phyloP scores from a whole-genome alignment of 2,888 invertebrate genomes.

The Tiliacea citrago region DNA sequence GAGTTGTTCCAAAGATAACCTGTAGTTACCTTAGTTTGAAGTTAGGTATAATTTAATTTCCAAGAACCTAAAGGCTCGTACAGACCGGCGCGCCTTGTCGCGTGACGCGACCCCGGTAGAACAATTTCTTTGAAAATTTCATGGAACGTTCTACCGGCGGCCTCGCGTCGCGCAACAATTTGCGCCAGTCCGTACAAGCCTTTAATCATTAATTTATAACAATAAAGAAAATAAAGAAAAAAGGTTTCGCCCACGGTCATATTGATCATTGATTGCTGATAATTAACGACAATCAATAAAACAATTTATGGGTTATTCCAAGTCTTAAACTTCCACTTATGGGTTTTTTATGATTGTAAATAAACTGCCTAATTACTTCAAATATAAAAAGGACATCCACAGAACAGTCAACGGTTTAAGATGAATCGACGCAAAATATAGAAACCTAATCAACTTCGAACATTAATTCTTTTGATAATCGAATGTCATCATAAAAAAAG shows the following conservation, averaged over 20 bases:
- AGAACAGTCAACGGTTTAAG: slow-evolving; percentile 2
- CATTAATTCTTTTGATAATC: not conserved
- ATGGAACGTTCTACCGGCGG: too few species aligned
- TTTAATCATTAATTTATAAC: slow-evolving; percentile 3
- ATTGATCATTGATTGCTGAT: slow-evolving; percentile 39
- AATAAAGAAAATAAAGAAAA: slow-evolving; percentile 43
- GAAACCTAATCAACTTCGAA: not conserved
- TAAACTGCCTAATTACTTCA: slow-evolving; percentile 13
- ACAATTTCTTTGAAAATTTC: too few species aligned
- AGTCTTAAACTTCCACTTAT: slow-evolving; percentile 19
- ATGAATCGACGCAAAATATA: slow-evolving; percentile 8
- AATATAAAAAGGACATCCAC: slow-evolving; percentile 16
- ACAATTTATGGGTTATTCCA: slow-evolving; percentile 8
- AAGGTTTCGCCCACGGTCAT: not conserved
- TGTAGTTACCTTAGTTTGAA: not conserved
- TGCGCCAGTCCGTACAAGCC: too few species aligned
- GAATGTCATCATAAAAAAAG: not conserved
- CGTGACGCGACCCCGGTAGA: too few species aligned
- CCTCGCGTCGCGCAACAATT: too few species aligned
- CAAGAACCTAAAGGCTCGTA: too few species aligned
- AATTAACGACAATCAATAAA: slow-evolving; percentile 40
- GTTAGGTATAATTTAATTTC: slow-evolving; percentile 4
- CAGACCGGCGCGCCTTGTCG: too few species aligned
- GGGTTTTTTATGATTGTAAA: slow-evolving; percentile 31
- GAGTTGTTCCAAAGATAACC: not conserved